These are phyloP conservation scores for Ophthalmolycus amberensis DNA, from an alignment of 2,113 vertebrate species.

Conservation along the genomic window DNA sequence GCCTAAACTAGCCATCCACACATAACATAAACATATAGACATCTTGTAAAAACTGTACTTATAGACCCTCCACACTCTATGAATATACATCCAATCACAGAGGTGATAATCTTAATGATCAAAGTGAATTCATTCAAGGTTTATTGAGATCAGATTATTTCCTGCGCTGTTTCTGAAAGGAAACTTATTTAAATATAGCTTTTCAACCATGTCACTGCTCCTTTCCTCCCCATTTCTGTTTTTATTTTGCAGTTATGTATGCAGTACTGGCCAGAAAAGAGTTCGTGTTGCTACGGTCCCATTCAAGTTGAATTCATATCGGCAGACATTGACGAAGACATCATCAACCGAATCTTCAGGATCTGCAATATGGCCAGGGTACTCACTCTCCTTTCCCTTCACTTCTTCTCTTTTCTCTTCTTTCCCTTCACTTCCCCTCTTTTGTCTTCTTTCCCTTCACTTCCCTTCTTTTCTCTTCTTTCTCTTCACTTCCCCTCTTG, in stretches of 20 bases:
- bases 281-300: constrained; percentile 94
- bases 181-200: neutral
- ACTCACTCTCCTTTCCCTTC: constrained; percentile 18
- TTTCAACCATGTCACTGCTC: neutral
- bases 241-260: constrained; percentile 88
- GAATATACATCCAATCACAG: neutral
- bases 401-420: neutral
- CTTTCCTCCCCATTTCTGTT: neutral
- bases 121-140: neutral
- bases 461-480: neutral
- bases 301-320: constrained; percentile 98
- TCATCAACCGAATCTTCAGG: constrained; percentile 97
- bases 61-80: no score
- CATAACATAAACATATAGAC: no score
- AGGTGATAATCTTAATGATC: constrained; percentile 1
- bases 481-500: no score
- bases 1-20: no score
- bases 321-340: constrained; percentile 96
- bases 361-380: constrained; percentile 99
- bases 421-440: constrained; percentile 2
- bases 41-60: no score
- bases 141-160: neutral
- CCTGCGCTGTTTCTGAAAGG: neutral
- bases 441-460: neutral
- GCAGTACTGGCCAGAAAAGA: constrained; percentile 99